Conservation (phyloP, 2,797 vertebrate genomes). For the Pseudomugil gertrudae region DNA sequence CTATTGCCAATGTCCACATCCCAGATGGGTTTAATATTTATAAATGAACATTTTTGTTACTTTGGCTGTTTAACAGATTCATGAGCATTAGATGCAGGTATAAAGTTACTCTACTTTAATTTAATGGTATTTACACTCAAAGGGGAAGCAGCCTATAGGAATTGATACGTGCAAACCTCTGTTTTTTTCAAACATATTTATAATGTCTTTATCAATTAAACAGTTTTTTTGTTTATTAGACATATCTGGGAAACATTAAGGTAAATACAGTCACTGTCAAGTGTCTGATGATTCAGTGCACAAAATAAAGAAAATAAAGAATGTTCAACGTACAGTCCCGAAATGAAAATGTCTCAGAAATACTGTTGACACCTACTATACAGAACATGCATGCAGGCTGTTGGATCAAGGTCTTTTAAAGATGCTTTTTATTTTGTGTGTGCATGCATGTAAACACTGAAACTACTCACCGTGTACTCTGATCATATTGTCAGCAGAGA, state of each 20-base stretch:
- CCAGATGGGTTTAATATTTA: neutral
- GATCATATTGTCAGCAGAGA: slow-evolving; percentile 42
- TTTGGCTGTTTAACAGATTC: neutral
- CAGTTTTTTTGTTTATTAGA: too few relatives aligned
- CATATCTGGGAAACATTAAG: neutral
- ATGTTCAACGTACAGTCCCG: neutral
- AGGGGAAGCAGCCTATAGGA: neutral
- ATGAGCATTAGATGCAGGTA: neutral
- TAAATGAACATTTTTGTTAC: neutral
- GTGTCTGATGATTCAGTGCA: too few relatives aligned
- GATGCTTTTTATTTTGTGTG: neutral
- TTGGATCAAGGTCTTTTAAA: neutral
- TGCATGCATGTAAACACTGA: slow-evolving; percentile 6
- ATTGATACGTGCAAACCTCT: neutral
- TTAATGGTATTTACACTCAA: neutral
- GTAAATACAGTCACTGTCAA: neutral
- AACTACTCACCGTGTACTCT: slow-evolving; percentile 79
- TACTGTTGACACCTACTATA: neutral
- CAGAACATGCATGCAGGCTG: neutral
- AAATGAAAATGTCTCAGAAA: neutral
- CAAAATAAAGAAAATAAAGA: neutral
- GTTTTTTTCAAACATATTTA: neutral
- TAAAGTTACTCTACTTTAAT: neutral
- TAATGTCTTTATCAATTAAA: neutral
- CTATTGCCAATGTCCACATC: neutral